These are phyloP conservation scores for Nephrotoma flavescens DNA, from an alignment of 2,888 invertebrate genomes.

Conservation along the genomic window DNA sequence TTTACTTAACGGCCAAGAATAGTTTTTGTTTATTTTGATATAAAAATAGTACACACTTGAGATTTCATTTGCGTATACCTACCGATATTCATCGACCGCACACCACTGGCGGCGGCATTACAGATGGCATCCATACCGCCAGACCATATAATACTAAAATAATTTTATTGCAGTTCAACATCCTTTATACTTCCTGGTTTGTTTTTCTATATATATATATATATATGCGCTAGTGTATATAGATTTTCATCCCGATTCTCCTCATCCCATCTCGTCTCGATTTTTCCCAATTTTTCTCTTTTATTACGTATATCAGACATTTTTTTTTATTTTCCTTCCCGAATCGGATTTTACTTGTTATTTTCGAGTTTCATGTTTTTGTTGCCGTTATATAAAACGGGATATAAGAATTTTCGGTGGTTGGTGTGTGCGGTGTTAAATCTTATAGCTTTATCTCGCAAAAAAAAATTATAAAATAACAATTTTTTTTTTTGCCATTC, in stretches of 20 bases:
- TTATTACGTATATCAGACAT: not conserved
- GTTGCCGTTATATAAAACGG: not conserved
- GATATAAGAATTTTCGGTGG: not conserved
- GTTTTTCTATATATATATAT: not conserved
- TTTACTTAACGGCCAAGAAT: not conserved
- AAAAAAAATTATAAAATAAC: not conserved
- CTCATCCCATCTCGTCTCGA: not conserved
- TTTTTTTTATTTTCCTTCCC: not conserved
- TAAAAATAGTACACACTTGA: not conserved
- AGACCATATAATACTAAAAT: not conserved
- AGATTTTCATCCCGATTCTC: not conserved
- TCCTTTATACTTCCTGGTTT: not conserved
- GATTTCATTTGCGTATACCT: not conserved
- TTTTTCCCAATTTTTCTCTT: not conserved
- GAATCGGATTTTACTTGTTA: not conserved
- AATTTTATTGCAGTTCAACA: not conserved
- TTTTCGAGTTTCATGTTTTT: not conserved
- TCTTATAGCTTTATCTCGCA: not conserved
- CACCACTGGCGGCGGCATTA: not conserved
- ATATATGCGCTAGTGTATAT: too few species aligned
- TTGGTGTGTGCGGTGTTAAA: not conserved
- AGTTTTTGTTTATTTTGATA: not conserved
- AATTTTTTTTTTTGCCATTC: not conserved
- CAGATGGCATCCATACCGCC: too few species aligned
- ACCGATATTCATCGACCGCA: not conserved